Conservation (phyloP, 2,888 invertebrate species). For the Lampropteryx suffumata region DNA sequence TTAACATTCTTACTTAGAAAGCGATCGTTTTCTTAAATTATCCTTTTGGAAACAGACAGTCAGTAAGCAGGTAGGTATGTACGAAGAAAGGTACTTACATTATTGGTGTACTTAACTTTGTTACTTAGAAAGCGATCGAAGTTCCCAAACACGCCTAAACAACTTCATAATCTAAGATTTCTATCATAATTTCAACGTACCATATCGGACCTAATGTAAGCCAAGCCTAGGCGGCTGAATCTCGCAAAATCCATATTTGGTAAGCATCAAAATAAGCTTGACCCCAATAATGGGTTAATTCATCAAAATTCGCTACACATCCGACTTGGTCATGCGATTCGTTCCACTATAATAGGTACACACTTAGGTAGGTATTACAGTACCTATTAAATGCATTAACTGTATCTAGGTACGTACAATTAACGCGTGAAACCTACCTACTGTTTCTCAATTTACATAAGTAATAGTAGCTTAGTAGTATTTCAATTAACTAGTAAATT, state of each 20-base stretch:
- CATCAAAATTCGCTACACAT: slow-evolving; percentile 15
- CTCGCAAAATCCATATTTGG: slow-evolving; percentile 11
- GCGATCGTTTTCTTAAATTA: too few relatives aligned
- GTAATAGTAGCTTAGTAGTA: too few relatives aligned
- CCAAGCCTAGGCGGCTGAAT: not conserved
- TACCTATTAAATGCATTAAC: too few relatives aligned
- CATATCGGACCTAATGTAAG: slow-evolving; percentile 13
- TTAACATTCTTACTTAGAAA: too few relatives aligned
- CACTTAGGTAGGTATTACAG: not conserved
- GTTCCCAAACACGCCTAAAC: not conserved
- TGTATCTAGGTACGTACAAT: too few relatives aligned
- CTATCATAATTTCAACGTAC: slow-evolving; percentile 14
- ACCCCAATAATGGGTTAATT: slow-evolving; percentile 9
- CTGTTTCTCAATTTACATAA: too few relatives aligned
- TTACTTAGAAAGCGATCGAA: not conserved
- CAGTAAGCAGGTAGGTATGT: too few relatives aligned
- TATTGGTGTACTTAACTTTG: too few relatives aligned
- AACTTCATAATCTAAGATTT: slow-evolving; percentile 11
- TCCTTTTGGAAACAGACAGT: too few relatives aligned
- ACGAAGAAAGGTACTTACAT: too few relatives aligned
- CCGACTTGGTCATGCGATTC: not conserved
- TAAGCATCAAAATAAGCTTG: slow-evolving; percentile 5
- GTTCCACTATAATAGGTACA: not conserved
- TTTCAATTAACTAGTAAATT: too few relatives aligned
- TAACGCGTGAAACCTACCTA: too few relatives aligned